These are phyloP conservation scores for Baccha elongata DNA, from an alignment of 2,888 invertebrate species.

Conservation along the genomic window DNA sequence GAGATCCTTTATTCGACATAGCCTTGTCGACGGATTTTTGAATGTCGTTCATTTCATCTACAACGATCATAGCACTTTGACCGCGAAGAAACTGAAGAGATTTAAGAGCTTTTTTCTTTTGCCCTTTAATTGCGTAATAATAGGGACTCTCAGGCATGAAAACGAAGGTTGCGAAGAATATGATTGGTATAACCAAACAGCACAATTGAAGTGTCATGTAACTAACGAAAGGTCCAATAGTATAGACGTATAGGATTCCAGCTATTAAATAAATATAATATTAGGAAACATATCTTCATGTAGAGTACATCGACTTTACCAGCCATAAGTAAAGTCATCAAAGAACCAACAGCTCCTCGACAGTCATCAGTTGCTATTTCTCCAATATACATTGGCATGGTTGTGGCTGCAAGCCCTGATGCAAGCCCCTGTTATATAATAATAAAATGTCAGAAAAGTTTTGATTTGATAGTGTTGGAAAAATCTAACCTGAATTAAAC, in stretches of 20 bases:
- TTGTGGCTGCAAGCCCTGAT: constrained; percentile 87
- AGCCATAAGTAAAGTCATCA: constrained; percentile 88
- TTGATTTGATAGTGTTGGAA: neutral
- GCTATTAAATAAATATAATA: constrained; percentile 85
- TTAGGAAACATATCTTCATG: no score
- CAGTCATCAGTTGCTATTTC: constrained; percentile 91
- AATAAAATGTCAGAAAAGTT: neutral
- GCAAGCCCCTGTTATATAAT: constrained; percentile 83
- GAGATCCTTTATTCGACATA: constrained; percentile 80
- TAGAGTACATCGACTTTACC: constrained; percentile 72
- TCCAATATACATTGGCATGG: constrained; percentile 92
- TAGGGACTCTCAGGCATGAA: constrained; percentile 93
- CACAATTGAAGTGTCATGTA: constrained; percentile 87
- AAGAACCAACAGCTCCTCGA: constrained; percentile 91
- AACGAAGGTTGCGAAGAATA: constrained; percentile 85
- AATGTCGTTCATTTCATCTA: constrained; percentile 86
- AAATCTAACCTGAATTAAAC: constrained; percentile 77
- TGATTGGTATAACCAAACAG: constrained; percentile 85
- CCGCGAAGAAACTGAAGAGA: constrained; percentile 87
- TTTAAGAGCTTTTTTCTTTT: constrained; percentile 84
- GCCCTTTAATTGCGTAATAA: constrained; percentile 85
- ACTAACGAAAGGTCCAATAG: constrained; percentile 87
- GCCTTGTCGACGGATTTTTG: constrained; percentile 83
- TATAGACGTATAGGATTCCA: constrained; percentile 88
- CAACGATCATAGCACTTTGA: constrained; percentile 84